A percentile compares a stretch with the other conserved stretches of the same genome.
These are phyloP conservation scores for Polypterus bichir DNA, from an alignment of 2,113 vertebrate genomes.

Conservation along the genomic window DNA sequence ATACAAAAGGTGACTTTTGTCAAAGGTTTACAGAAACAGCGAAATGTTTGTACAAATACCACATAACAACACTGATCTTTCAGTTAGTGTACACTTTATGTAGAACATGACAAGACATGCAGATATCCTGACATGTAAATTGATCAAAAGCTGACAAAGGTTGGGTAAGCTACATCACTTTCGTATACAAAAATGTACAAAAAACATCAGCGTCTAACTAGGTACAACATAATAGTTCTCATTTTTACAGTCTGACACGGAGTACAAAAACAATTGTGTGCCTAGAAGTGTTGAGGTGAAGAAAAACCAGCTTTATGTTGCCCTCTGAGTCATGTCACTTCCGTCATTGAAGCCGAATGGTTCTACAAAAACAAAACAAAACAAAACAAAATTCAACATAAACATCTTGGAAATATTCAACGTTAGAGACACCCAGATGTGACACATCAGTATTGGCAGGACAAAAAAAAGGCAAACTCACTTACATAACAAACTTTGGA, in stretches of 20 bases:
- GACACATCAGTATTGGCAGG: too few relatives aligned
- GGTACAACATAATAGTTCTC: conserved; percentile 76
- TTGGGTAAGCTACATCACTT: conserved; percentile 86
- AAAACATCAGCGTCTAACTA: conserved; percentile 92
- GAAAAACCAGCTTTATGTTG: conserved; percentile 70
- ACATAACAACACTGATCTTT: conserved; percentile 79
- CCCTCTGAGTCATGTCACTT: conserved; percentile 86
- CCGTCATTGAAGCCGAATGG: conserved; percentile 93
- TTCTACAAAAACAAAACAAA: conserved; percentile 63
- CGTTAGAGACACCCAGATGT: too few relatives aligned
- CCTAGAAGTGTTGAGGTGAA: conserved; percentile 76
- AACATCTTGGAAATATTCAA: too few relatives aligned
- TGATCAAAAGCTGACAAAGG: conserved; percentile 62
- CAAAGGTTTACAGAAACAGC: conserved; percentile 54
- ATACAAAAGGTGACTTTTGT: conserved; percentile 56
- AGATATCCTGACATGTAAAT: conserved; percentile 75
- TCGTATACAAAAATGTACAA: conserved; percentile 97
- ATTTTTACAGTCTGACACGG: conserved; percentile 59
- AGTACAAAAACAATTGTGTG: conserved; percentile 66
- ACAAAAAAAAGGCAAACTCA: too few relatives aligned
- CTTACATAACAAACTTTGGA: too few relatives aligned
- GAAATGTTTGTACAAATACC: conserved; percentile 84
- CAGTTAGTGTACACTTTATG: conserved; percentile 59
- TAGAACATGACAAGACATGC: conserved; percentile 60
- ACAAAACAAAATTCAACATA: not conserved